These are phyloP conservation scores for Phylloscopus trochilus DNA, from an alignment of 2,113 vertebrate species.

Conservation along the genomic window DNA sequence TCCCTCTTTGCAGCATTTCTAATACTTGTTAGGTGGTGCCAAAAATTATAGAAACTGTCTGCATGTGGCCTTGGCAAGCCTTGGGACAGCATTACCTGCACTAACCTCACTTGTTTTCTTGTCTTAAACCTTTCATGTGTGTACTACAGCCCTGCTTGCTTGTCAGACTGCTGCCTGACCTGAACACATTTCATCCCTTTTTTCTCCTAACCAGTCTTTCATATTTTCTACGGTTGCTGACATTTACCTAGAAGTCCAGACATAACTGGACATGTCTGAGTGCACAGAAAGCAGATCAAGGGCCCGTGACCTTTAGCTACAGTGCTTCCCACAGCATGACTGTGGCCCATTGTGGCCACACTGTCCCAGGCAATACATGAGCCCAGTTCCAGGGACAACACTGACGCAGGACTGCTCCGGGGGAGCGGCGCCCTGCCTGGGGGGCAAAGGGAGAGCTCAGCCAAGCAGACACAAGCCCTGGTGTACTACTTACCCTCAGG, in stretches of 20 bases:
- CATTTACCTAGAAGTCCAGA: not conserved
- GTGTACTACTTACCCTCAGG: not conserved
- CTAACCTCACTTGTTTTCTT: not conserved
- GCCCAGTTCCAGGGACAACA: not conserved
- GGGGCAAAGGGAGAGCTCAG: not conserved
- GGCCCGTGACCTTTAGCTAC: no score
- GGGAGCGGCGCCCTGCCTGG: not conserved
- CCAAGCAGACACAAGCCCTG: not conserved
- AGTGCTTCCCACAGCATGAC: not conserved
- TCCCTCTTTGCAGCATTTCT: not conserved
- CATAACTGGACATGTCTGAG: not conserved
- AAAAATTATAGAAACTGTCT: not conserved
- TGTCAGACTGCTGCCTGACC: not conserved
- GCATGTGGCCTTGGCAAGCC: not conserved
- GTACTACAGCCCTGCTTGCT: not conserved
- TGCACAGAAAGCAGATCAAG: not conserved
- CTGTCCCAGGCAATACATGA: not conserved
- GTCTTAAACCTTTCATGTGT: not conserved
- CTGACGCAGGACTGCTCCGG: not conserved
- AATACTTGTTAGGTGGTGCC: not conserved
- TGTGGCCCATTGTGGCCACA: fast-evolving
- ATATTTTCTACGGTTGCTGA: not conserved
- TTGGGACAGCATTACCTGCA: not conserved
- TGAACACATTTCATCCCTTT: not conserved
- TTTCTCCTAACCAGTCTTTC: not conserved